Conservation (phyloP, 2,113 vertebrate genomes). For the Fregata magnificens region DNA sequence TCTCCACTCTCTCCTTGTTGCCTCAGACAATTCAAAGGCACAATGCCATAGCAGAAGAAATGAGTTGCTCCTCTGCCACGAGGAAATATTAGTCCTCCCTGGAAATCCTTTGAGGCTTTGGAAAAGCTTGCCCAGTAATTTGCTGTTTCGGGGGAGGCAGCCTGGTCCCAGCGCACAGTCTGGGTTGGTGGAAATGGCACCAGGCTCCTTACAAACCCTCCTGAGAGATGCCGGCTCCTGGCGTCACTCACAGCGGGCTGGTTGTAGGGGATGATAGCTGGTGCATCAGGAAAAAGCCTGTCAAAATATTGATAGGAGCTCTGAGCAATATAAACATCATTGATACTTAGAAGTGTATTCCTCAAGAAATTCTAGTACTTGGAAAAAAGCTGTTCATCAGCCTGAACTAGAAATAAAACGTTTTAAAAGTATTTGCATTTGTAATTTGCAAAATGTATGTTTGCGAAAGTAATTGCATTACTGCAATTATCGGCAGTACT, state of each 20-base stretch:
- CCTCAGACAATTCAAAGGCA: not conserved
- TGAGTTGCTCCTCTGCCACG: not conserved
- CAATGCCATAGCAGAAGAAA: not conserved
- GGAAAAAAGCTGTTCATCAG: not conserved
- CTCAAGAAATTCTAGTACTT: not conserved
- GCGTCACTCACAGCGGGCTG: accelerated
- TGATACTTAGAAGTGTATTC: not conserved
- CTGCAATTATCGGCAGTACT: not conserved
- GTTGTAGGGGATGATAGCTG: not conserved
- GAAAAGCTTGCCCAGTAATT: not conserved
- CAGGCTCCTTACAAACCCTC: not conserved
- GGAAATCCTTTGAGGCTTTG: not conserved
- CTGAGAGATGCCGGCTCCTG: not conserved
- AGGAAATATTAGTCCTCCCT: not conserved
- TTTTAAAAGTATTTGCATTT: not conserved
- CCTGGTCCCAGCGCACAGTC: not conserved
- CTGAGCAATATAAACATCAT: not conserved
- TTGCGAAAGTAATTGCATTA: no score
- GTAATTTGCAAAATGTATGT: no score
- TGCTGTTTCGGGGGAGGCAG: not conserved
- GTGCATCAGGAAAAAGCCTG: not conserved
- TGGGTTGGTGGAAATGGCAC: not conserved
- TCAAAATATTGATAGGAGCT: not conserved
- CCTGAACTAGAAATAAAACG: not conserved
- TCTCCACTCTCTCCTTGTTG: not conserved